Base-by-base conservation (phyloP, 2,888 invertebrate genomes). In the Nineta flava region DNA sequence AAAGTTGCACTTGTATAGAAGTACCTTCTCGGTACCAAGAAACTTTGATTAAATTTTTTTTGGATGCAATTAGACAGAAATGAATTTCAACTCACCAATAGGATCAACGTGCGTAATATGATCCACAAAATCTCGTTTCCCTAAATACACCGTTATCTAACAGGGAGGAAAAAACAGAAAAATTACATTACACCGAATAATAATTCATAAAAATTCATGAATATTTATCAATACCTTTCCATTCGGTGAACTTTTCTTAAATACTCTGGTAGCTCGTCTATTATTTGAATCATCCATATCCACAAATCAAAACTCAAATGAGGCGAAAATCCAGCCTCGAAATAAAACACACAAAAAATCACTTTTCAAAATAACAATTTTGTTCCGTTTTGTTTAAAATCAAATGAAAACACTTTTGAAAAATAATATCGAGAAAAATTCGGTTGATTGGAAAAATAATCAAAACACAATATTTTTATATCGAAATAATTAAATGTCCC, bases 191-290 rank as follows among this genome's bases (percentile, higher is more conserved):
- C 4, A 5, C 5, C 5, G 19, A 19, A 19, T 19, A 19, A 5
- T n/a, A n/a, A n/a, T n/a, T n/a, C n/a, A n/a, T n/a, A 19, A 19
- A 19, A 19, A 19, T 19, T 3, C 19, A 34, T 46, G 13, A 19
- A 49, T 50, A 49, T 16, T 32, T 26, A 26, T 26, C 17, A 66
- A 66, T 69, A 86, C 85, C 78, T 93, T 94, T 63, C 93, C 93
- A 77, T 95, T 95, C 48, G 93, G 93, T 53, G 92, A 92, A 69
- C 92, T 92, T 70, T 95, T 95, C 75, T 95, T 95, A 73, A 94
- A 95, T 48, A 95, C 95, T 67, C 92, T 67, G 48, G 84, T 84
- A 57, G 83, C 83, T 62, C 83, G 83, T 54, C 81, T 81, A 65
- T 81, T 80, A 67, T 78, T 81, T 59, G 76, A 77, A 73, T 83